Evolutionary conservation across 2,797 vertebrate genomes (phyloP).

Genomic region (Sebastes variabilis): DNA sequence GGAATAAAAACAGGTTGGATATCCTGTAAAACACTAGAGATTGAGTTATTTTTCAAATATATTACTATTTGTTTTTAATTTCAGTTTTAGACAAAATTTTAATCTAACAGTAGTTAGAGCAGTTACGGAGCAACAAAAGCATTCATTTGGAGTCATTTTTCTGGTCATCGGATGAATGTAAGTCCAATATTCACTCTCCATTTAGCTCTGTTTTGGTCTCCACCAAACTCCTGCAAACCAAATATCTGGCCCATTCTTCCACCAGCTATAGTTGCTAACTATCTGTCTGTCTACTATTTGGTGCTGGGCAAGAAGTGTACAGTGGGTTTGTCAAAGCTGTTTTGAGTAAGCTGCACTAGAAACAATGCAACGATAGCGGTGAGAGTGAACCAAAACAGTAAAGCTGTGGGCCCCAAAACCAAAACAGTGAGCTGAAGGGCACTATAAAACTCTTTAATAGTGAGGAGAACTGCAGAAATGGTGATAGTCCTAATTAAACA

Average conservation of each 20-base stretch:
- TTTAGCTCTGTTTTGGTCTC: too few relatives aligned
- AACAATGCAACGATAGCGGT: background rate
- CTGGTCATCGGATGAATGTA: too few relatives aligned
- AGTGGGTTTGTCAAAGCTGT: too few relatives aligned
- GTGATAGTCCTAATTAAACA: too few relatives aligned
- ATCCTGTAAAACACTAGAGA: background rate
- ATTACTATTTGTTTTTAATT: too few relatives aligned
- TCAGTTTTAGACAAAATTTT: too few relatives aligned
- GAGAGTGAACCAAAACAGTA: too few relatives aligned
- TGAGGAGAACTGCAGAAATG: background rate
- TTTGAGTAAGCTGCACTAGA: background rate
- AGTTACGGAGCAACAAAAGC: too few relatives aligned
- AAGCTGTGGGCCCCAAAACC: background rate
- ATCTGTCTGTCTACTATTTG: background rate
- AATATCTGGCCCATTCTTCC: background rate
- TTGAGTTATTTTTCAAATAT: background rate
- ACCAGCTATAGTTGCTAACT: background rate
- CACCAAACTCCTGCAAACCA: background rate
- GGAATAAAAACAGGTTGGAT: background rate
- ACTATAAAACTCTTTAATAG: fast-evolving
- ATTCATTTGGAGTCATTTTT: too few relatives aligned
- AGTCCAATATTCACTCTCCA: too few relatives aligned
- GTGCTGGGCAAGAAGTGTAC: fast-evolving
- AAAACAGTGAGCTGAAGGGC: background rate
- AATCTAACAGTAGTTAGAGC: too few relatives aligned